These are phyloP conservation scores for Caenorhabditis remanei DNA, from an alignment of 1,140 invertebrate species.

Conservation along the genomic window DNA sequence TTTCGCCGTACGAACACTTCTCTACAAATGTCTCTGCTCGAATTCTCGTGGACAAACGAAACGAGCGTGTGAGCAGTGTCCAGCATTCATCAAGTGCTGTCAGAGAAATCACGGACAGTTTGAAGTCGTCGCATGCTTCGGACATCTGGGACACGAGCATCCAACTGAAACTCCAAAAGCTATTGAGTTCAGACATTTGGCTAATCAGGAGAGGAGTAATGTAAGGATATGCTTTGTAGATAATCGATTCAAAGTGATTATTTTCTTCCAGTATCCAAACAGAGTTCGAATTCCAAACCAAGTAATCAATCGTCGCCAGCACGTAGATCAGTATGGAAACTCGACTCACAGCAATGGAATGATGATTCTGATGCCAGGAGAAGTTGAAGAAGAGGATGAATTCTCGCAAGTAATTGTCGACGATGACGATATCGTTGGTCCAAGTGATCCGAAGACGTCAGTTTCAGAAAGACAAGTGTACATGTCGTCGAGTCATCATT, in stretches of 20 bases:
- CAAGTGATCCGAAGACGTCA: not conserved
- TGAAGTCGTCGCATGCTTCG: slow-evolving; percentile 32
- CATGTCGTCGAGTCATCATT: slow-evolving; percentile 1
- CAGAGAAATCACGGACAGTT: not conserved
- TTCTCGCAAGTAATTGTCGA: not conserved
- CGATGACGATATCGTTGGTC: not conserved
- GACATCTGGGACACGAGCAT: slow-evolving; percentile 29
- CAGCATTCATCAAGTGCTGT: slow-evolving; percentile 32
- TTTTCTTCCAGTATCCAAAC: not conserved
- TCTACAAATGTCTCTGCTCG: slow-evolving; percentile 15
- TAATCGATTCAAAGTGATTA: not conserved
- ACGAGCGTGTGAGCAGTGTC: slow-evolving; percentile 19
- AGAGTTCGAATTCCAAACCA: not conserved
- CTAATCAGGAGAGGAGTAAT: not conserved
- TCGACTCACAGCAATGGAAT: not conserved
- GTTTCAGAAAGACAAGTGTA: not conserved
- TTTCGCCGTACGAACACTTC: slow-evolving; percentile 3
- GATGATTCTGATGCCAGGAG: slow-evolving; percentile 22
- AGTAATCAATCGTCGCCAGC: not conserved
- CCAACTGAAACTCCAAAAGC: not conserved
- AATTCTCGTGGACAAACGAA: slow-evolving; percentile 11
- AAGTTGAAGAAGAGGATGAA: not conserved
- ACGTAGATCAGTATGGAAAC: not conserved
- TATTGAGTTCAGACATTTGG: not conserved
- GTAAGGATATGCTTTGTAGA: not conserved